A percentile compares a stretch with the other conserved stretches of the same genome.
Evolutionary conservation across 2,888 invertebrate species (phyloP).

Genomic region (Lumbricus terrestris): DNA sequence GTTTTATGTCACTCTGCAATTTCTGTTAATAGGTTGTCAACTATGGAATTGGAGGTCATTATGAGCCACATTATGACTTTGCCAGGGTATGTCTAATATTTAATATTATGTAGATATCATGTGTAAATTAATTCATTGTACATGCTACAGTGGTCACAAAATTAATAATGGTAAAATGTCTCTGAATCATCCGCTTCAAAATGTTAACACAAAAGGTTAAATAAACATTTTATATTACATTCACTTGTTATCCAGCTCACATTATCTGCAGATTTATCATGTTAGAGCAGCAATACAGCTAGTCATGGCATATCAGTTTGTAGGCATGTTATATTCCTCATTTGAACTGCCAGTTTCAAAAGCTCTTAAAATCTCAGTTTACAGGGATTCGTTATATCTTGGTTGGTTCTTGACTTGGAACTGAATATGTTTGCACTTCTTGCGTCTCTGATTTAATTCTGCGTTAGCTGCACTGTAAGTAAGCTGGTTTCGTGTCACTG

Average conservation of each 20-base stretch:
- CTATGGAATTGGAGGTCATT: conserved; percentile 40
- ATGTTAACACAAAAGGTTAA: neutral
- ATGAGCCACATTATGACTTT: conserved; percentile 40
- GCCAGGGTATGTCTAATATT: conserved; percentile 31
- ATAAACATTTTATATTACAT: neutral
- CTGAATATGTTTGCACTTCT: too few relatives aligned
- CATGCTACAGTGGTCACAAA: neutral
- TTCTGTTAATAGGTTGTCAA: conserved; percentile 34
- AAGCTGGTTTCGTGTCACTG: too few relatives aligned
- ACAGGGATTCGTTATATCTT: too few relatives aligned
- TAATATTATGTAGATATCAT: neutral
- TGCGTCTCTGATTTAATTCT: too few relatives aligned
- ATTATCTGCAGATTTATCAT: neutral
- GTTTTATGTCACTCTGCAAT: neutral
- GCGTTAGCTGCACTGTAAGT: too few relatives aligned
- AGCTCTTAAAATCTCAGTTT: too few relatives aligned
- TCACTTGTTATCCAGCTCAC: neutral
- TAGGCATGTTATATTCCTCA: too few relatives aligned
- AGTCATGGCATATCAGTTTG: too few relatives aligned
- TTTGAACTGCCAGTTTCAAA: too few relatives aligned
- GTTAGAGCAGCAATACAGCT: neutral
- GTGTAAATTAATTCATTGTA: neutral
- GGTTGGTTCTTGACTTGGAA: too few relatives aligned
- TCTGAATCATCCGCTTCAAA: neutral
- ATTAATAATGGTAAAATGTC: neutral